Percentiles rank a stretch among this genome's conserved stretches.
phyloP scores from a whole-genome alignment of 2,797 vertebrate species.

The Darevskia nairensis region DNA sequence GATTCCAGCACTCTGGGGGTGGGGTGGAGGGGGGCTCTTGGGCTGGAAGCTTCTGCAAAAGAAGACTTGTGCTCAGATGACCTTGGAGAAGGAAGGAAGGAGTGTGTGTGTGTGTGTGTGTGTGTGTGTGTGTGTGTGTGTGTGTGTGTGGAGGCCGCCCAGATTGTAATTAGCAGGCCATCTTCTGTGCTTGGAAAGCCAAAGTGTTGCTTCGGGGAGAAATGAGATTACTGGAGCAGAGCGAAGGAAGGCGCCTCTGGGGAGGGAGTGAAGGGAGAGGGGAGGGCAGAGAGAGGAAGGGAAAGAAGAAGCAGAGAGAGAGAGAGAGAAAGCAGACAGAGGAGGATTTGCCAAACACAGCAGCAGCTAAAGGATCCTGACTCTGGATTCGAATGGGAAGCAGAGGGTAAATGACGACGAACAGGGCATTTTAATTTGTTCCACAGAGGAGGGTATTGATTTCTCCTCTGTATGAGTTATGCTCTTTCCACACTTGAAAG shows the following conservation, averaged over 20 bases:
- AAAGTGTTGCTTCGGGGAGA: constrained; percentile 12
- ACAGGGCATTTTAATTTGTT: background rate
- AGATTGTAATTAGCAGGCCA: constrained; percentile 1
- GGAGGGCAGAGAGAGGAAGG: too few relatives aligned
- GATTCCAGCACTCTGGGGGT: background rate
- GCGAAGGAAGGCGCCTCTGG: background rate
- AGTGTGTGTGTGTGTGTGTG: too few relatives aligned
- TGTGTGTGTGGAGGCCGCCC: background rate
- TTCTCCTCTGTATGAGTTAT: background rate
- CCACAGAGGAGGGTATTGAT: background rate
- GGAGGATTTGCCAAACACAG: background rate
- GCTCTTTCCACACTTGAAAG: background rate
- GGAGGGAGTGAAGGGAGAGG: background rate
- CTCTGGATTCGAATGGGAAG: background rate
- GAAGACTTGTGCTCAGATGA: background rate
- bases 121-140: too few relatives aligned
- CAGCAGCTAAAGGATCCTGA: background rate
- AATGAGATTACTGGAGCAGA: constrained; percentile 42
- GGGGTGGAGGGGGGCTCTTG: background rate
- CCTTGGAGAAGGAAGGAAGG: background rate
- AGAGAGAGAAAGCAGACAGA: too few relatives aligned
- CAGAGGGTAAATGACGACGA: background rate
- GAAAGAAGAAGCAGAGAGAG: background rate
- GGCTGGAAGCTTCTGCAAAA: background rate
- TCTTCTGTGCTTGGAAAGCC: constrained; percentile 8